Base-by-base conservation (phyloP, 2,888 invertebrate genomes). In the Protodeltote pygarga region DNA sequence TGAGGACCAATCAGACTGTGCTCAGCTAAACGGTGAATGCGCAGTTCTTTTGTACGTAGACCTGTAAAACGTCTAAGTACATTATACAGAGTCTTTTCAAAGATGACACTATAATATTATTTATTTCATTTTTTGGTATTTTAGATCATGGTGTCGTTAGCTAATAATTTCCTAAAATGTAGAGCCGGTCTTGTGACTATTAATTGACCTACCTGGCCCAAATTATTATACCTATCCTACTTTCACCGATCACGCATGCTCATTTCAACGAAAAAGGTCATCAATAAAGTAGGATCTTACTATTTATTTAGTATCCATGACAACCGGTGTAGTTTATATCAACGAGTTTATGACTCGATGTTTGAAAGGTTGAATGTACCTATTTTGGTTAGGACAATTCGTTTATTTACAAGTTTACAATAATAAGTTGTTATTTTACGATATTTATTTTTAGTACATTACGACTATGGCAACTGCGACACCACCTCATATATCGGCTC, bases 401-500 rank as follows among this genome's bases (percentile, higher is more conserved):
- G 42, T 51, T 46, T 34, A 3, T 29, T 51, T 42, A 31, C 61
- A 61, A 49, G 51, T 65, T 51, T 52, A 45, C 41, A 49, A 21
- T 33, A 25, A 27, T 11, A 24, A 9, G 11, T 58, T 16, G 5
- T 57, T 21, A 9, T 39, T 58, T 62, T 62, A 49, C 57, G 55
- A 63, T 70, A 65, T 47, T 47, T 59, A 58, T 60, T 34, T 74
- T 41, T 37, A 46, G 39, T 48, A 32, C 39, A 63, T 61, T n/a
- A 47, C 23, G 17, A 73, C 52, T 44, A 89, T 90, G 89, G 77
- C 86, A 11, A 53, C 60, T 9, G 63, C 71, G n/a, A 79, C 91
- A 42, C 82, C 83, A 44, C 93, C 94, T 11, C 83, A 90, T 66
- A 82, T 95, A 50, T 92, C 94, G 52, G 94, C 95, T 0, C 88